Evolutionary conservation across 2,113 vertebrate species (phyloP), one percentile per base, ranked within the genome.

Genomic region (Syngnathus scovelli): DNA sequence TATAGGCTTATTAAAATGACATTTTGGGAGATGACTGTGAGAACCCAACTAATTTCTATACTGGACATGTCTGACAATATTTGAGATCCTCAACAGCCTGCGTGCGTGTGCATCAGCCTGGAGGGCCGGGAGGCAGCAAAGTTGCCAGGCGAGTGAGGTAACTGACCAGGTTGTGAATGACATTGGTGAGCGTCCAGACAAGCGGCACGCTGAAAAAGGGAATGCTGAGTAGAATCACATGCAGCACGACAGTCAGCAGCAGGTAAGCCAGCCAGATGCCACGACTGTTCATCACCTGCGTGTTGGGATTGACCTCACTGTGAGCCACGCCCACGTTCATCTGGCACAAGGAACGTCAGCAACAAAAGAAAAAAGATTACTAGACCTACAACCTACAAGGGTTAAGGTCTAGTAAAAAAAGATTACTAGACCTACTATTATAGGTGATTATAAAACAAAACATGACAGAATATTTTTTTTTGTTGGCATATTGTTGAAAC

Each of bases 251-350:
- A 48, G 95, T 94, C 13, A 94, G 90, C 76, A 96, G 91, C 71
- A 93, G 76, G 67, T 98, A 98, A 1, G 95, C 93, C 80, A 97
- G 91, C 96, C 96, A 98, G 70, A 96, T 93, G 33, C 96, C 95
- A 37, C 94, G 90, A 82, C 95, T 95, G 88, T 93, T 98, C 93
- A 97, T 94, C 83, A 98, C 94, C 88, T 93, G 85, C 0, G 94
- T 96, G 92, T 98, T 98, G 84, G 95, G 96, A 87, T 98, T 98
- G 78, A 95, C 94, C 88, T 98, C 94, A 39, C 96, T 96, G 93
- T 98, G 95, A 68, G 95, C 96, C 68, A 97, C 95, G 68, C 96
- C 96, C 72, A 98, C 96, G 66, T 98, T 96, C 96, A 98, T 98
- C 90, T 85, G 10, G 56, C 6, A 69, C 2, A 71, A 7, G 23